phyloP scores from a whole-genome alignment of 2,888 invertebrate species.

The Noctua fimbriata region DNA sequence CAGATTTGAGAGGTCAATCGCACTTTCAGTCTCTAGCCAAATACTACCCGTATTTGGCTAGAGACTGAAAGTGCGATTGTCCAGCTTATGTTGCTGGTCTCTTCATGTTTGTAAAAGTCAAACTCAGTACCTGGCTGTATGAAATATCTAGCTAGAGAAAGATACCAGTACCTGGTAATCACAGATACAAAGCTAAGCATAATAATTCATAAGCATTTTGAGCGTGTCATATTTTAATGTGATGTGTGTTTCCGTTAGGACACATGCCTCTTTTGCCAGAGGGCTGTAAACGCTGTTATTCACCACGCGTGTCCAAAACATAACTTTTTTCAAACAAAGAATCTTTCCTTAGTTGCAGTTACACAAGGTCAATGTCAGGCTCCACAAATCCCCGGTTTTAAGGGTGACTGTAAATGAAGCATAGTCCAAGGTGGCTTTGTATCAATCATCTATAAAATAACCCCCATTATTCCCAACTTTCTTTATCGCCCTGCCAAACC shows the following conservation, averaged over 20 bases:
- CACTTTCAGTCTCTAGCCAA: too few relatives aligned
- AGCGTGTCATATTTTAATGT: not conserved
- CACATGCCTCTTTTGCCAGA: not conserved
- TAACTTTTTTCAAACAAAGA: not conserved
- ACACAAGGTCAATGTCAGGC: not conserved
- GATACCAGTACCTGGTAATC: not conserved
- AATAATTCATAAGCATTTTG: not conserved
- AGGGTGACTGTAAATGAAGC: not conserved
- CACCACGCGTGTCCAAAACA: not conserved
- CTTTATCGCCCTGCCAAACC: slow-evolving; percentile 22
- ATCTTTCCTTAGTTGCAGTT: not conserved
- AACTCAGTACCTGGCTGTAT: not conserved
- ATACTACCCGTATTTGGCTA: not conserved
- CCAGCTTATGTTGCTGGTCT: not conserved
- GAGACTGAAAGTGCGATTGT: not conserved
- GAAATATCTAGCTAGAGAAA: not conserved
- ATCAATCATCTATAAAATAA: slow-evolving; percentile 11
- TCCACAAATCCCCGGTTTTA: not conserved
- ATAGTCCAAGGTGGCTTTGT: not conserved
- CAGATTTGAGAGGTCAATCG: not conserved
- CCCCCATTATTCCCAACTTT: slow-evolving; percentile 9
- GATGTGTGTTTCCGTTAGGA: not conserved
- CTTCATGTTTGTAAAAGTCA: not conserved
- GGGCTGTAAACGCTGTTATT: not conserved
- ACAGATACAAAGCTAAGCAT: not conserved